phyloP scores from a whole-genome alignment of 1,140 invertebrate species.

The Gryllus bimaculatus region DNA sequence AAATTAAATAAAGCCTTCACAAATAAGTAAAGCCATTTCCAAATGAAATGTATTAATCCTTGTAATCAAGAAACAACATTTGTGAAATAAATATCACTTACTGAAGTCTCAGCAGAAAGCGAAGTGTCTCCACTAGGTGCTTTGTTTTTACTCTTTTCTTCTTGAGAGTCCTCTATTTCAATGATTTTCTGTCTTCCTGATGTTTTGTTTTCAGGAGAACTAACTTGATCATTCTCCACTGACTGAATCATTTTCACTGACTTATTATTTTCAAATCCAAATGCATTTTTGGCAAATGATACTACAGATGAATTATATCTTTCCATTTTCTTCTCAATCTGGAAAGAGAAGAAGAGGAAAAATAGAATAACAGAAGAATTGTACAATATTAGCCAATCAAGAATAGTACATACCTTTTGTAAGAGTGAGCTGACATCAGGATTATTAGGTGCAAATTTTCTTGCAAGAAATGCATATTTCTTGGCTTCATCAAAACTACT shows the following conservation, averaged over 20 bases:
- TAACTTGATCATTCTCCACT: background rate
- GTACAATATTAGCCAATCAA: background rate
- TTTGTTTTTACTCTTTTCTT: background rate
- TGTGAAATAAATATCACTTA: no score
- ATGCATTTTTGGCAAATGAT: conserved; percentile 22
- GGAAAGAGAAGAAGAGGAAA: background rate
- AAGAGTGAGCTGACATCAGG: conserved; percentile 38
- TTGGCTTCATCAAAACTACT: conserved; percentile 38
- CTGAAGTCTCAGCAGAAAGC: no score
- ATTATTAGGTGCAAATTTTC: conserved; percentile 38
- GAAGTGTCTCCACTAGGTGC: no score
- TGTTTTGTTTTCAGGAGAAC: no score
- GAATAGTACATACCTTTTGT: conserved; percentile 33
- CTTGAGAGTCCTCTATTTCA: background rate
- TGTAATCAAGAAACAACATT: no score
- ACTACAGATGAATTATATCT: conserved; percentile 12
- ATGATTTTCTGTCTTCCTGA: background rate
- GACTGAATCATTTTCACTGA: background rate
- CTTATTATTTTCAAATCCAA: background rate
- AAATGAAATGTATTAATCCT: no score
- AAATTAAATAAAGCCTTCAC: no score
- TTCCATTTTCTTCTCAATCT: conserved; percentile 8
- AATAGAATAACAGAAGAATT: background rate
- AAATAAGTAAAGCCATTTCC: no score
- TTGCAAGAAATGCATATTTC: conserved; percentile 36